Conservation (phyloP, 1,140 invertebrate genomes). For the Nymphalis io region DNA sequence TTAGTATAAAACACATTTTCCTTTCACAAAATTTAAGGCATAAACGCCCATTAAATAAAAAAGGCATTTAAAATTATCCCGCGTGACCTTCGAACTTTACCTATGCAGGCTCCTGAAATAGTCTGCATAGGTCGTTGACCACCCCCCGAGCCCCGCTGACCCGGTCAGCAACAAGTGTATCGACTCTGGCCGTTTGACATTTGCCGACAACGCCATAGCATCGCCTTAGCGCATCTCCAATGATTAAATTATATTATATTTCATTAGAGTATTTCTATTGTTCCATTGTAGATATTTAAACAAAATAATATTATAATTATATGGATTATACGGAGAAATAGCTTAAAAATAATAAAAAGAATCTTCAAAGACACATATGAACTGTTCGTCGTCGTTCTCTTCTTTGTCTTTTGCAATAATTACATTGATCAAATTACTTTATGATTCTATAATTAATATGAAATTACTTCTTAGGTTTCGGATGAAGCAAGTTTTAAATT, state of each 20-base stretch:
- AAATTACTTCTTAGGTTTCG: too few relatives aligned
- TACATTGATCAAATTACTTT: too few relatives aligned
- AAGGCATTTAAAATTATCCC: conserved; percentile 36
- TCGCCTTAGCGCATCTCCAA: background rate
- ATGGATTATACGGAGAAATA: too few relatives aligned
- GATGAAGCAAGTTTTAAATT: too few relatives aligned
- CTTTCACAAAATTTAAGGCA: too few relatives aligned
- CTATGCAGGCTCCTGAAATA: conserved; percentile 70
- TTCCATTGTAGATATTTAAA: background rate
- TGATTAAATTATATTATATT: background rate
- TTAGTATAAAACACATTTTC: too few relatives aligned
- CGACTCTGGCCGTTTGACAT: conserved; percentile 72
- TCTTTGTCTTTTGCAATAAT: too few relatives aligned
- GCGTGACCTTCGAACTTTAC: conserved; percentile 72
- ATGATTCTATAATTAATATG: too few relatives aligned
- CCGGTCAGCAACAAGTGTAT: conserved; percentile 78
- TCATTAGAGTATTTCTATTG: background rate
- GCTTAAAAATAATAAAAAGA: too few relatives aligned
- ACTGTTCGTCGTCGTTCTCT: too few relatives aligned
- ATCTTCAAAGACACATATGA: too few relatives aligned
- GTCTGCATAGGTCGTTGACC: conserved; percentile 68
- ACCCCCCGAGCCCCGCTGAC: conserved; percentile 55
- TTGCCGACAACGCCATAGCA: conserved; percentile 38
- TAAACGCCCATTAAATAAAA: background rate
- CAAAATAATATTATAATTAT: background rate